Conservation (phyloP, 2,113 vertebrate species). For the Tringa solitaria region DNA sequence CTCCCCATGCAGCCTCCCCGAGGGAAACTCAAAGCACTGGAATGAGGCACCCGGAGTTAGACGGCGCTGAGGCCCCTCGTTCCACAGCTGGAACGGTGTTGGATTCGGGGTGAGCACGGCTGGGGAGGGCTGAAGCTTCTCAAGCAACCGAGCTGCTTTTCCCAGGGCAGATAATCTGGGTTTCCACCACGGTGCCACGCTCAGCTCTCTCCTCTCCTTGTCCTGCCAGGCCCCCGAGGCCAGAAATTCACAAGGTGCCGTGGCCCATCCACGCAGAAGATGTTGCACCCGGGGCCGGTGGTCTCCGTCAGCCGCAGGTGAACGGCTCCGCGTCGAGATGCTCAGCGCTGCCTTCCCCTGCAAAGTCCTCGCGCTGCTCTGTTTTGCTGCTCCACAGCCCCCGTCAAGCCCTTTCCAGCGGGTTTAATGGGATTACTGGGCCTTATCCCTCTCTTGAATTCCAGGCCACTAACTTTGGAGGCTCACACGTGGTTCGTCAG, state of each 20-base stretch:
- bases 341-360: neutral
- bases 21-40: neutral
- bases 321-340: rapidly evolving
- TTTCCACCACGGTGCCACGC: rapidly evolving
- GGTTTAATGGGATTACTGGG: constrained; percentile 28
- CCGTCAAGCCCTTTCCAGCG: neutral
- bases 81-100: neutral
- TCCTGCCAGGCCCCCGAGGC: neutral
- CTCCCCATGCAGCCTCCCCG: neutral
- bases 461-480: neutral
- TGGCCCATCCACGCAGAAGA: rapidly evolving
- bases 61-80: rapidly evolving
- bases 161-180: neutral
- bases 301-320: neutral
- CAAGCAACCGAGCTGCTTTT: neutral
- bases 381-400: neutral
- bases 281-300: neutral
- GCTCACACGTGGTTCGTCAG: neutral
- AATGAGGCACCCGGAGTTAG: neutral
- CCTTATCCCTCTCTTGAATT: constrained; percentile 12
- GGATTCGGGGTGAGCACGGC: neutral
- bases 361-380: neutral
- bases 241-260: neutral
- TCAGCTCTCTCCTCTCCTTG: neutral
- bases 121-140: neutral